Base-by-base conservation (phyloP, 2,797 vertebrate species). In the Anas georgica region DNA sequence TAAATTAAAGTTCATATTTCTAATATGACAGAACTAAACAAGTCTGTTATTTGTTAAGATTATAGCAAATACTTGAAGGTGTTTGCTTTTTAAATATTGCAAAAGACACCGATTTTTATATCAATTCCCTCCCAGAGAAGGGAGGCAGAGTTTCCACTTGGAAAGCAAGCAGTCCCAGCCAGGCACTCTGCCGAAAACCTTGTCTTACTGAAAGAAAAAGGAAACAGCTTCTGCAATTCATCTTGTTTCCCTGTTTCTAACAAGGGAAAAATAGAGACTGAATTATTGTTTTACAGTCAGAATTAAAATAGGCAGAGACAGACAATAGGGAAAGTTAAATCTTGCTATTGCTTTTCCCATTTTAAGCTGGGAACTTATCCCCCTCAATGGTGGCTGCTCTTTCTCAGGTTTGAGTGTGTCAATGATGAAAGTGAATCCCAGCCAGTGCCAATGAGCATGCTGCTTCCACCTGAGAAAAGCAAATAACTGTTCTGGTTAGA, bases 381-480 rank as follows among this genome's bases (percentile, higher is more conserved):
- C 70, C 5, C 37, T 73, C 59, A 80, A 20, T 52, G 31, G 63
- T 7, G 46, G 28, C 48, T 48, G n/a, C 26, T 48, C 4, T 50
- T 76, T 52, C 48, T 58, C 66, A 23, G 18, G 23, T 68, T 62
- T 0, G 0, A 22, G 15, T 35, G 12, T 54, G 22, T 45, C 58
- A 15, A 2, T 41, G 70, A 43, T 20, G 75, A 63, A 87, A 69
- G 37, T 50, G 64, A 77, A 75, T 62, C 41, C 54, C 56, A 60
- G 37, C 14, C 72, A 39, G 43, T 0, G 2, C 18, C 50, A 35
- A n/a, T 0, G 1, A 62, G 52, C 72, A 35, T 0, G 1, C 31
- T 58, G 48, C 58, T 87, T 63, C 54, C 41, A 26, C 45, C 43
- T 43, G 45, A 77, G 78, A 62, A 84, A 43, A 80, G 5, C 33